phyloP scores from a whole-genome alignment of 2,113 vertebrate species.

The Nothocercus julius region DNA sequence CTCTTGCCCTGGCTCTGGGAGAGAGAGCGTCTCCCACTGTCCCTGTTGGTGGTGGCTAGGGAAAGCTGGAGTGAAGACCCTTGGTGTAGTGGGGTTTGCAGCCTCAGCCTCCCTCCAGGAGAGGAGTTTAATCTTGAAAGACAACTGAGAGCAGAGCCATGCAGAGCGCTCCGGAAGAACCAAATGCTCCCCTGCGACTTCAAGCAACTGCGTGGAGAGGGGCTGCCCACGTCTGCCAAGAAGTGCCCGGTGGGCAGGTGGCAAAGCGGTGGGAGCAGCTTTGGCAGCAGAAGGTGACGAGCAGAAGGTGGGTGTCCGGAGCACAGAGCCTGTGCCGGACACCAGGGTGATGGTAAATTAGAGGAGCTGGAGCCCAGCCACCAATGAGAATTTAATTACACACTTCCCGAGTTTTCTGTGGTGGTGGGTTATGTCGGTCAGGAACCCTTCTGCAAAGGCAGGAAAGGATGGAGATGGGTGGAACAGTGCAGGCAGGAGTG shows the following conservation, averaged over 20 bases:
- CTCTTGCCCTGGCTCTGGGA: not conserved
- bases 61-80: not conserved
- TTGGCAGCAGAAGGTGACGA: not conserved
- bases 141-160: rapidly evolving
- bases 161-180: not conserved
- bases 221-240: not conserved
- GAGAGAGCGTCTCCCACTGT: not conserved
- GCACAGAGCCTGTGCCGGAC: not conserved
- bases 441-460: not conserved
- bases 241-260: not conserved
- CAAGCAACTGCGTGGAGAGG: not conserved
- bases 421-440: not conserved
- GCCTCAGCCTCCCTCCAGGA: rapidly evolving
- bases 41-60: rapidly evolving
- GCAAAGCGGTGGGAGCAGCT: not conserved
- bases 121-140: rapidly evolving
- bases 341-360: not conserved
- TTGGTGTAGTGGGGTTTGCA: not conserved
- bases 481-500: not conserved
- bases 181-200: not conserved
- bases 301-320: not conserved
- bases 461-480: not conserved
- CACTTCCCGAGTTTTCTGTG: not conserved
- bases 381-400: not conserved
- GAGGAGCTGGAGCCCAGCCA: not conserved